phyloP scores from a whole-genome alignment of 1,140 invertebrate species.

The Ceratina australensis region DNA sequence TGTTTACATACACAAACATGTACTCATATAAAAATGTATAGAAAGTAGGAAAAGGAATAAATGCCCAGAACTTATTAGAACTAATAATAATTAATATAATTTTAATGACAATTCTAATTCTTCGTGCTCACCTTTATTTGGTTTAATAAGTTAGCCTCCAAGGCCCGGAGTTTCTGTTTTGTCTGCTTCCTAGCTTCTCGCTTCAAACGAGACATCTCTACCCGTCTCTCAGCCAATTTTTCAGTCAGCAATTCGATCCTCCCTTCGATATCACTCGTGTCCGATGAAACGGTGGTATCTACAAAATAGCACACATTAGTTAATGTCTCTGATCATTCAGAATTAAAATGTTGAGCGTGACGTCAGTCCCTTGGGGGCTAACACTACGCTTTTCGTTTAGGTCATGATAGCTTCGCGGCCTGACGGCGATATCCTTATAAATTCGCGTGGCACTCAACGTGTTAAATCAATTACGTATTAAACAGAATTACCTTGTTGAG shows the following conservation, averaged over 20 bases:
- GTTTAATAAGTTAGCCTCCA: conserved; percentile 76
- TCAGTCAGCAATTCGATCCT: conserved; percentile 75
- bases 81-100: too few species aligned
- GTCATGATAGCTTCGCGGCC: too few species aligned
- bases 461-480: background rate
- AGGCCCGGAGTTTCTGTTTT: conserved; percentile 72
- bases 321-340: conserved; percentile 31
- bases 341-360: conserved; percentile 21
- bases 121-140: conserved; percentile 74
- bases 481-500: conserved; percentile 73
- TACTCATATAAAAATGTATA: too few species aligned
- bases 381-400: too few species aligned
- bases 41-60: too few species aligned
- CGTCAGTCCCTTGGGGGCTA: too few species aligned
- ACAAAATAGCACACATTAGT: conserved; percentile 31
- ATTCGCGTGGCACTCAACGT: too few species aligned
- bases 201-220: conserved; percentile 75
- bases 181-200: conserved; percentile 74
- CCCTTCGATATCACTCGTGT: conserved; percentile 76
- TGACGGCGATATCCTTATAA: too few species aligned
- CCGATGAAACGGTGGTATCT: conserved; percentile 77
- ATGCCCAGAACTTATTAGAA: background rate
- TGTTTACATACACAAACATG: too few species aligned
- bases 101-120: background rate
- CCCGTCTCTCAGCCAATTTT: conserved; percentile 73